Evolutionary conservation across 2,888 invertebrate species (phyloP), one percentile per base, ranked within the genome.

Genomic region (Parelbella ahira): DNA sequence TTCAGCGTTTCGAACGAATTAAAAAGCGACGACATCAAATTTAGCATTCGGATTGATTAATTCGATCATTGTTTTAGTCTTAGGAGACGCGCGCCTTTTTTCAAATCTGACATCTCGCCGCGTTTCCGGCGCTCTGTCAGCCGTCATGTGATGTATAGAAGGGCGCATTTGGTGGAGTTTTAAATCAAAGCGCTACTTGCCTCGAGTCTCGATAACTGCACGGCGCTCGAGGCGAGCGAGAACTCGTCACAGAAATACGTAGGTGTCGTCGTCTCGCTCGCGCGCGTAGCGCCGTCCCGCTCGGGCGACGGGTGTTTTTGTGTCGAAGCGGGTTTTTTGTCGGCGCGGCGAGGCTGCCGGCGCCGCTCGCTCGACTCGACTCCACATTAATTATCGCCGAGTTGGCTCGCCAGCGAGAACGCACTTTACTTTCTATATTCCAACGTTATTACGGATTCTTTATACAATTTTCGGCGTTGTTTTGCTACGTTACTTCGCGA

Each of bases 81-180:
- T 28, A 8, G 3, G n/a, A 56, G 58, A 58, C 63, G 69, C 86
- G 83, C 86, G 82, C 83, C 76, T 77, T 81, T 79, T 83, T 80
- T 75, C 68, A 58, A 73, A 79, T 75, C 64, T 86, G 87, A 86
- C 87, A 84, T 80, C 58, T 73, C 68, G 60, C 57, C 61, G 70
- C 68, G 71, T 79, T 82, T 81, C 82, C 82, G 80, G 71, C 73
- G 81, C 83, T 68, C 87, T 87, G 87, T 87, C 87, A 87, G 84
- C 84, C 81, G 78, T 84, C 87, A 87, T 86, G 83, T 87, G 87
- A 86, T 86, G 81, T 79, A 86, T 84, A 84, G 83, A 87, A 87
- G 87, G 87, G 87, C 83, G 77, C 83, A 82, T 76, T 84, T 75
- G 65, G 68, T 67, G 55, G 68, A 76, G 83, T 84, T 83, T 83